These are phyloP conservation scores for Zeuzera pyrina DNA, from an alignment of 2,888 invertebrate genomes.

Conservation along the genomic window DNA sequence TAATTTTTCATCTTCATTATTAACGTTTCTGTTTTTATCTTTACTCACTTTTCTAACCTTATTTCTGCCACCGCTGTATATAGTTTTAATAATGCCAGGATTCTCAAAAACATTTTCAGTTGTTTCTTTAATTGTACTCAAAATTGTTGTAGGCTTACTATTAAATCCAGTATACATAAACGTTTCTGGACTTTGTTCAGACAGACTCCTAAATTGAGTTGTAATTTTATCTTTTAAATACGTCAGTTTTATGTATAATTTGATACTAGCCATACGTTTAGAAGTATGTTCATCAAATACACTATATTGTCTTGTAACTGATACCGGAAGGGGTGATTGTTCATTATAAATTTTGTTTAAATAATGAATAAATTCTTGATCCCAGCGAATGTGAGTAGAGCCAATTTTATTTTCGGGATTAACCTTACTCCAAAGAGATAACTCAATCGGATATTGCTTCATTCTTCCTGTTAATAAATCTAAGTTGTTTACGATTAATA, in stretches of 20 bases:
- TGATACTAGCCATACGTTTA: slow-evolving; percentile 38
- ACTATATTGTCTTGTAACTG: slow-evolving; percentile 27
- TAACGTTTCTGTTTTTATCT: too few species aligned
- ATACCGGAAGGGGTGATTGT: slow-evolving; percentile 18
- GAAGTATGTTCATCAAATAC: slow-evolving; percentile 39
- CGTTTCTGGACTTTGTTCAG: slow-evolving; percentile 15
- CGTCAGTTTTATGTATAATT: slow-evolving; percentile 35
- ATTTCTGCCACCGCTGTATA: slow-evolving; percentile 22
- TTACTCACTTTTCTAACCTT: slow-evolving; percentile 11
- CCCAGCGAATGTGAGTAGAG: slow-evolving; percentile 41
- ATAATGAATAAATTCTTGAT: slow-evolving; percentile 30
- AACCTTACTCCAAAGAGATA: slow-evolving; percentile 34
- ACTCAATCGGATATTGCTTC: slow-evolving; percentile 39
- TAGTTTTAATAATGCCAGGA: slow-evolving; percentile 29
- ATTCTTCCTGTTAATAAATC: slow-evolving; percentile 32
- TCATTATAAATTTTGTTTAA: slow-evolving; percentile 23
- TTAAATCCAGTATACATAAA: slow-evolving; percentile 5
- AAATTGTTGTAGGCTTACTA: too few species aligned
- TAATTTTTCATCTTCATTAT: too few species aligned
- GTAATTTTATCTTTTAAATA: slow-evolving; percentile 25
- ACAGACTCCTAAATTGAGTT: slow-evolving; percentile 16
- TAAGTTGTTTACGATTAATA: slow-evolving; percentile 28
- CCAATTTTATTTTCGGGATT: slow-evolving; percentile 30
- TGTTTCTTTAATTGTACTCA: background rate
- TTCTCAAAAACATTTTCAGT: slow-evolving; percentile 12